Evolutionary conservation across 2,888 invertebrate species (phyloP).

Genomic region (Melinaea menophilus): DNA sequence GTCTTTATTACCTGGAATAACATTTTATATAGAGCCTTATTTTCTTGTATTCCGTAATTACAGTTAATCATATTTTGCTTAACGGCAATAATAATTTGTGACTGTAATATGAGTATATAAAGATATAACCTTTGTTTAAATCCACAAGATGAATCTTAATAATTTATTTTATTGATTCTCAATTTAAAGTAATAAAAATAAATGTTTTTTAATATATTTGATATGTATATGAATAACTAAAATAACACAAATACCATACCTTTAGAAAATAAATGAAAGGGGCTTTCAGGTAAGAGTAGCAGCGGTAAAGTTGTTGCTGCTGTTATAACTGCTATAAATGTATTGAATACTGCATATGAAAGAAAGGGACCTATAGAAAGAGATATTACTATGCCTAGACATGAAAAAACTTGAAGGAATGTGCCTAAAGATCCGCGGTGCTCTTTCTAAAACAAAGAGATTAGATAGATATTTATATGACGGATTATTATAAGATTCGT

Average conservation of each 20-base stretch:
- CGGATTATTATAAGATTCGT: neutral
- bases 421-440: constrained; percentile 58
- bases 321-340: constrained; percentile 38
- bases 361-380: constrained; percentile 58
- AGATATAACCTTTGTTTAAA: too few species aligned
- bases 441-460: constrained; percentile 51
- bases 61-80: too few species aligned
- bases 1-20: too few species aligned
- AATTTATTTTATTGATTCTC: too few species aligned
- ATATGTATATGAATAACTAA: neutral
- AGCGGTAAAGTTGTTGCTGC: constrained; percentile 45
- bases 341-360: constrained; percentile 47
- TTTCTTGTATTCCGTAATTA: too few species aligned
- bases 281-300: constrained; percentile 56
- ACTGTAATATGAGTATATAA: too few species aligned
- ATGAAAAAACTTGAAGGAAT: constrained; percentile 56
- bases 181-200: too few species aligned
- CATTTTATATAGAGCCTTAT: too few species aligned
- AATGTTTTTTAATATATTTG: too few species aligned
- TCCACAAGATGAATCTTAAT: too few species aligned
- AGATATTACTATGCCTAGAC: constrained; percentile 52
- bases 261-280: constrained; percentile 52
- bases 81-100: too few species aligned
- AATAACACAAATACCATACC: constrained; percentile 12
- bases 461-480: neutral